A percentile compares a stretch with the other conserved stretches of the same genome.
Evolutionary conservation across 2,797 vertebrate species (phyloP).

Genomic region (Sebastes steindachneri): DNA sequence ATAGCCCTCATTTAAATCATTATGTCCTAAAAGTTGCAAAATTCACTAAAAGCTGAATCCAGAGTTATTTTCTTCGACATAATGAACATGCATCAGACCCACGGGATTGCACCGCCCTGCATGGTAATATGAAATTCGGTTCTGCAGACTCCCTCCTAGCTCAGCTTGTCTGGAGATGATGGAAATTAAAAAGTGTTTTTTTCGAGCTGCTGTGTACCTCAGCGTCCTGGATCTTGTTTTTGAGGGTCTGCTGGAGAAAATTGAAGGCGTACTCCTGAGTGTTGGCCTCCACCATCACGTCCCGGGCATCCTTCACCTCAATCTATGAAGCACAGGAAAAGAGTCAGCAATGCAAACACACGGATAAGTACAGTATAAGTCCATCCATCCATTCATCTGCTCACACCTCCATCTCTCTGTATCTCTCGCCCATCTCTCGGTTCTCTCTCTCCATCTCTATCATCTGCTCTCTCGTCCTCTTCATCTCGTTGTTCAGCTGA

Average conservation of each 20-base stretch:
- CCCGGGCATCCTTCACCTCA: slow-evolving; percentile 81
- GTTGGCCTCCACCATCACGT: slow-evolving; percentile 85
- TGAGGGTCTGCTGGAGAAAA: slow-evolving; percentile 83
- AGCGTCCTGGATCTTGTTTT: slow-evolving; percentile 82
- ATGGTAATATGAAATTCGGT: no score
- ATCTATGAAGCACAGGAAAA: slow-evolving; percentile 49
- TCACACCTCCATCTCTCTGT: slow-evolving; percentile 78
- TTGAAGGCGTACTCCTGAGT: slow-evolving; percentile 86
- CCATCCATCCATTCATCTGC: background rate
- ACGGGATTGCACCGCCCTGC: no score
- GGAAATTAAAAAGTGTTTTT: background rate
- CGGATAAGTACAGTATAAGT: background rate
- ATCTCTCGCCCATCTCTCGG: slow-evolving; percentile 66
- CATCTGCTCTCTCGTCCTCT: slow-evolving; percentile 77
- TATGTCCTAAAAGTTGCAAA: no score
- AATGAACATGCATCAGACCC: no score
- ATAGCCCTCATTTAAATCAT: no score
- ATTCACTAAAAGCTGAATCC: no score
- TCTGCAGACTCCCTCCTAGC: no score
- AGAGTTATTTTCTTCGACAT: no score
- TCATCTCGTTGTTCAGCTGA: slow-evolving; percentile 79
- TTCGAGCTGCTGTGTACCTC: slow-evolving; percentile 67
- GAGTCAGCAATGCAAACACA: background rate
- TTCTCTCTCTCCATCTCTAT: slow-evolving; percentile 76
- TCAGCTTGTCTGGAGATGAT: background rate